A percentile compares a stretch with the other conserved stretches of the same genome.
These are phyloP conservation scores for Seriola aureovittata DNA, from an alignment of 2,113 vertebrate species.

Conservation along the genomic window DNA sequence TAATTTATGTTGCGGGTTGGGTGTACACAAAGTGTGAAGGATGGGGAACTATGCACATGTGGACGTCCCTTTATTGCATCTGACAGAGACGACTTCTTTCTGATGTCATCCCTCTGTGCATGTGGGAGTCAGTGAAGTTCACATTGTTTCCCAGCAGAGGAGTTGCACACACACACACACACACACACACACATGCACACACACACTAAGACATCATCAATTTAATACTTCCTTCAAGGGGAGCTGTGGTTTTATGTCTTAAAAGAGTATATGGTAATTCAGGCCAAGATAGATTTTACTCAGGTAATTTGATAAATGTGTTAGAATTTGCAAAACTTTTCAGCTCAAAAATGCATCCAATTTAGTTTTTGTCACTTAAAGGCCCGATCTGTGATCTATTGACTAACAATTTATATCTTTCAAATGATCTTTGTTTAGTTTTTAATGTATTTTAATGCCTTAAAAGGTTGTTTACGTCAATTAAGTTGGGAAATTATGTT, in stretches of 20 bases:
- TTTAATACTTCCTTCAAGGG: slow-evolving; percentile 47
- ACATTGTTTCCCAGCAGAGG: slow-evolving; percentile 61
- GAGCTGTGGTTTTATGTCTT: slow-evolving; percentile 52
- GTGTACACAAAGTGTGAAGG: slow-evolving; percentile 65
- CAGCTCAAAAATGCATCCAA: background rate
- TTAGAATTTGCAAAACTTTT: slow-evolving; percentile 39
- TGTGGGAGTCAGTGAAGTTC: slow-evolving; percentile 68
- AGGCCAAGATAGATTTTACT: slow-evolving; percentile 48
- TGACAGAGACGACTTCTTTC: slow-evolving; percentile 78
- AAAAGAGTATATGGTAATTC: slow-evolving; percentile 42
- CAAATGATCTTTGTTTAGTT: too few species aligned
- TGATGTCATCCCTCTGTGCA: slow-evolving; percentile 70
- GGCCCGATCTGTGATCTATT: background rate
- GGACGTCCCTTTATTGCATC: slow-evolving; percentile 77
- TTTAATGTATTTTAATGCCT: background rate
- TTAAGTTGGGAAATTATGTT: background rate
- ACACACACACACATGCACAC: slow-evolving; percentile 7
- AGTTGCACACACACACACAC: slow-evolving; percentile 12
- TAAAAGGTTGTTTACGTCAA: background rate
- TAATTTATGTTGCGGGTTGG: slow-evolving; percentile 74
- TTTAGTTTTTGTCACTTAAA: background rate
- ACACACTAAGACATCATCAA: slow-evolving; percentile 49
- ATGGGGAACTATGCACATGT: slow-evolving; percentile 56
- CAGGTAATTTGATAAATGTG: slow-evolving; percentile 39
- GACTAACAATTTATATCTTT: background rate